A percentile compares a stretch with the other conserved stretches of the same genome.
These are phyloP conservation scores for Ectemnius lituratus DNA, from an alignment of 2,888 invertebrate species.

Conservation along the genomic window DNA sequence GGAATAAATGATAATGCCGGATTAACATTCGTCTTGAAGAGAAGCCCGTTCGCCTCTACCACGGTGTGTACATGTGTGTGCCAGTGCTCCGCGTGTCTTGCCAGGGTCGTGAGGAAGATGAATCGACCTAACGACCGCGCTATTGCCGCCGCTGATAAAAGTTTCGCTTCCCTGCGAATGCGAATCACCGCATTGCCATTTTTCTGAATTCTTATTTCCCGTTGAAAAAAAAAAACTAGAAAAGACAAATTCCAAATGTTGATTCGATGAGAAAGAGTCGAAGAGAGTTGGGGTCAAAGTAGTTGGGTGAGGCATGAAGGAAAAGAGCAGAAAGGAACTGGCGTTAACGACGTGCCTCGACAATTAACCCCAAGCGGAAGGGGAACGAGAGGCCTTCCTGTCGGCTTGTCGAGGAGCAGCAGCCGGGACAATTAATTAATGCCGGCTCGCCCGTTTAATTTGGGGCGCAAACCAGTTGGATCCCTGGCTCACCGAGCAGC, in stretches of 20 bases:
- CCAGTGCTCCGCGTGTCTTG: conserved; percentile 13
- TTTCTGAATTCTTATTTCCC: no score
- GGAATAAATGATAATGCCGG: conserved; percentile 22
- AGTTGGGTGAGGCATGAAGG: conserved; percentile 49
- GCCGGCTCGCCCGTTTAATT: conserved; percentile 66
- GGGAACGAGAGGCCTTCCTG: conserved; percentile 38
- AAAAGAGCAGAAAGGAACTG: conserved; percentile 54
- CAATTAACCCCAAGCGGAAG: conserved; percentile 51
- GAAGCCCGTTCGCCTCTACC: background rate
- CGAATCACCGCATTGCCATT: background rate
- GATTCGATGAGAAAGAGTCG: background rate
- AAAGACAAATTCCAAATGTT: background rate
- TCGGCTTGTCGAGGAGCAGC: conserved; percentile 37
- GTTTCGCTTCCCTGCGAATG: background rate
- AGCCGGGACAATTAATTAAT: conserved; percentile 71
- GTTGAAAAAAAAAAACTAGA: no score
- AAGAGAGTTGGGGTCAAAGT: background rate
- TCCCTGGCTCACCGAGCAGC: conserved; percentile 42
- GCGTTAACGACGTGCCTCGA: conserved; percentile 58
- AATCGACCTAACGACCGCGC: conserved; percentile 22
- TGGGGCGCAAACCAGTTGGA: conserved; percentile 73
- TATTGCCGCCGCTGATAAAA: conserved; percentile 24
- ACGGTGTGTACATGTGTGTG: background rate
- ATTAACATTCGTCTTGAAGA: conserved; percentile 24
- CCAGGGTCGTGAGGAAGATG: conserved; percentile 35